Base-by-base conservation (phyloP, 1,140 invertebrate species). In the Drosophila pachea region DNA sequence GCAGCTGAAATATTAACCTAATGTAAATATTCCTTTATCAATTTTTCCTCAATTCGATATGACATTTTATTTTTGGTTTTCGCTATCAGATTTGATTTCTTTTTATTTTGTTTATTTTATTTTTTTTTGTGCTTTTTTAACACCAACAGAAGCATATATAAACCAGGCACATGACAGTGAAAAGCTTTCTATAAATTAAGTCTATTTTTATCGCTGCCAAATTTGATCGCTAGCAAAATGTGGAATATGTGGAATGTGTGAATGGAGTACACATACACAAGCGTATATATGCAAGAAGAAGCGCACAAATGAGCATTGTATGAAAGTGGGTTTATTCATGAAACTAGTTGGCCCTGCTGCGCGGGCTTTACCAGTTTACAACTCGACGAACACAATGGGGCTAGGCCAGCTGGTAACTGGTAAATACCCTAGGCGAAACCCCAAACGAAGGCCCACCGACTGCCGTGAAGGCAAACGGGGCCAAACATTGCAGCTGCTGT, bases 131-230 rank as follows among this genome's bases (percentile, higher is more conserved):
- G n/a, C n/a, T n/a, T 55, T 55, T 54, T 54, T n/a, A 38, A n/a
- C 31, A 5, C 31, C n/a, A 52, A 43, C 36, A 9, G 11, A 33
- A 43, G 7, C 31, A 53, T 53, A 52, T 7, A 66, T 12, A 47
- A 16, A 67, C 22, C 14, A 32, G 59, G 61, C 78, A 84, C 79
- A 83, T 83, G 78, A 83, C 75, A 62, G 68, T 53, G 62, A 73
- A 75, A 62, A 79, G 42, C 64, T 74, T 68, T 73, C 63, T 55
- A 68, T 59, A 67, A 68, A 68, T 70, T 48, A 43, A 14, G 42
- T 63, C 55, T 82, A 78, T 83, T 84, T 78, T 42, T 83, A 69
- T 33, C 12, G 38, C 33, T 12, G 6, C 54, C 49, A 36, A 50
- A 50, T 54, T 63, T 79, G 84, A 67, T 83, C 73, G 79, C 79